Evolutionary conservation across 2,113 vertebrate genomes (phyloP), one percentile per base, ranked within the genome.

Genomic region (Hemicordylus capensis): DNA sequence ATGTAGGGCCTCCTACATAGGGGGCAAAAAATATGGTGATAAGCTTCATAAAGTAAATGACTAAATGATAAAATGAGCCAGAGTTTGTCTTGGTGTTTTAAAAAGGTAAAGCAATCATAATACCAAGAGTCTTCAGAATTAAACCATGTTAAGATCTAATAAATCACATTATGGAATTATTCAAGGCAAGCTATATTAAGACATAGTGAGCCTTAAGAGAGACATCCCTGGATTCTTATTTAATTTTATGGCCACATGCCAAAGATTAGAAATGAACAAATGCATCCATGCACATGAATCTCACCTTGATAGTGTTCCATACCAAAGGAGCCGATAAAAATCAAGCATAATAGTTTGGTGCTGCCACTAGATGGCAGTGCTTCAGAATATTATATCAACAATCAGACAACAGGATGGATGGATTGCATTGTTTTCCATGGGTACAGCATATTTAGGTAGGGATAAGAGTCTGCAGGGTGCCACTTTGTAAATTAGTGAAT

Each of bases 311-410:
- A n/a, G 26, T 46, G 37, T 61, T 34, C 28, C 39, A 58, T 31
- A 19, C 19, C 54, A 88, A 78, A 72, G n/a, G n/a, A 1, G 0
- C 0, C 79, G 88, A 31, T 11, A 39, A 77, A 81, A 8, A 54
- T 73, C 17, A 5, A 34, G 31, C 0, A 26, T 19, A 17, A 4
- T 80, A 39, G 20, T 83, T 86, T 34, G 72, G 84, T 85, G 37
- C 58, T 58, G 59, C 89, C 93, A 93, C 91, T 88, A 94, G 92
- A 85, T 94, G 92, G 87, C 88, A 91, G 88, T 90, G 73, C 91
- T 89, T 94, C 82, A 90, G 92, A 93, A 76, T 31, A 0, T 77
- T 89, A 64, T 4, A 39, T 0, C 12, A 54, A 54, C 5, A 1
- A 1, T 42, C 58, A 0, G 0, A 3, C 10, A 42, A 22, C 1